phyloP scores from a whole-genome alignment of 1,140 invertebrate species.

The Drosophila repletoides region DNA sequence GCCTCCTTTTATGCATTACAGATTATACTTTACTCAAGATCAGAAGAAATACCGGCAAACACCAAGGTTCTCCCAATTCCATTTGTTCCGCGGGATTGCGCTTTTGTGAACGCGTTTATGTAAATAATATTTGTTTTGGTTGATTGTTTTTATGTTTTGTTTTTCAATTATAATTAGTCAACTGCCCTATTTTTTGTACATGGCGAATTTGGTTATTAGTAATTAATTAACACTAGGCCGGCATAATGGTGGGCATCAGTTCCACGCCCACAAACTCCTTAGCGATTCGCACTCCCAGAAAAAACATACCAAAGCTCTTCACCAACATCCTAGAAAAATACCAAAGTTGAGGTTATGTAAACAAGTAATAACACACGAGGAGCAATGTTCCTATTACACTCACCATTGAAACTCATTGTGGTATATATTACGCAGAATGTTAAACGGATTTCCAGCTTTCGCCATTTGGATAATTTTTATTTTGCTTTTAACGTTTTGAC shows the following conservation, averaged over 20 bases:
- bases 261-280: conserved; percentile 87
- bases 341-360: conserved; percentile 53
- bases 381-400: conserved; percentile 46
- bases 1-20: no score
- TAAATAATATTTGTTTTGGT: conserved; percentile 42
- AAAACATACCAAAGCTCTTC: conserved; percentile 87
- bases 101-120: conserved; percentile 14
- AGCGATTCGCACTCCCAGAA: conserved; percentile 86
- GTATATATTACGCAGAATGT: conserved; percentile 82
- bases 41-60: no score
- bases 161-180: conserved; percentile 68
- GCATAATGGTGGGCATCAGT: conserved; percentile 84
- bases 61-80: no score
- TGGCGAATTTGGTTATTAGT: conserved; percentile 32
- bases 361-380: no score
- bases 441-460: conserved; percentile 62
- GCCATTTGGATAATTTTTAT: conserved; percentile 57
- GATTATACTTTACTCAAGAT: no score
- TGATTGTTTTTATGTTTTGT: no score
- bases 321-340: conserved; percentile 85
- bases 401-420: conserved; percentile 84
- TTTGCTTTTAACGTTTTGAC: conserved; percentile 12
- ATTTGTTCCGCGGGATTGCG: no score
- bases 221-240: conserved; percentile 69
- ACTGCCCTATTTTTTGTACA: conserved; percentile 45